Percentiles rank a stretch among this genome's conserved stretches.
Conservation (phyloP, 2,888 invertebrate species). For the Ornithoptera priamus region DNA sequence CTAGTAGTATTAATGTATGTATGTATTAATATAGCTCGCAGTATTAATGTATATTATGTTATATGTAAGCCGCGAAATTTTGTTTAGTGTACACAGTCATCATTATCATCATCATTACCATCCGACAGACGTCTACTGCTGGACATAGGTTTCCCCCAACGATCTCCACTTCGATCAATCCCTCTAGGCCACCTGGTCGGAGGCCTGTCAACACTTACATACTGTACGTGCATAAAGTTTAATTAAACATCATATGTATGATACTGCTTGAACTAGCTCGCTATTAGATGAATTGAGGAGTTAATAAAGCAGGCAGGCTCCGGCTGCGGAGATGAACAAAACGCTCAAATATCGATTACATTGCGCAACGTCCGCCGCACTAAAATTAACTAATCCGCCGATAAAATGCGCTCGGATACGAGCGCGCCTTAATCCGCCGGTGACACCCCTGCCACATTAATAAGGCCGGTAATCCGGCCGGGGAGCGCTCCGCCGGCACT, state of each 20-base stretch:
- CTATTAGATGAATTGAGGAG: constrained; percentile 6
- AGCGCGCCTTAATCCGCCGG: constrained; percentile 18
- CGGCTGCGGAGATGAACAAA: constrained; percentile 6
- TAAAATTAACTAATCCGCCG: constrained; percentile 28
- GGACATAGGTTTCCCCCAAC: too few species aligned
- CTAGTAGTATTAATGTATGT: too few species aligned
- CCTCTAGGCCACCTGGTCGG: too few species aligned
- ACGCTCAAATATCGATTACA: constrained; percentile 8
- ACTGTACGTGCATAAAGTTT: too few species aligned
- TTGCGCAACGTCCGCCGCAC: constrained; percentile 21
- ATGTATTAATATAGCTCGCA: too few species aligned
- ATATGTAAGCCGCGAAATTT: too few species aligned
- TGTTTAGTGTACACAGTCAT: too few species aligned
- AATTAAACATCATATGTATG: background rate
- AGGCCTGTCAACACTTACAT: too few species aligned
- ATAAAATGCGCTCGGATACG: constrained; percentile 27
- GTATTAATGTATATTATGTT: too few species aligned
- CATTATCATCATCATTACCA: too few species aligned
- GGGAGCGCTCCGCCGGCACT: background rate
- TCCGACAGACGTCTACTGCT: too few species aligned
- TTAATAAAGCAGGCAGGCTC: constrained; percentile 9
- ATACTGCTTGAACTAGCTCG: constrained; percentile 4
- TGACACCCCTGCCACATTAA: constrained; percentile 25
- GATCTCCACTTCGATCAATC: too few species aligned
- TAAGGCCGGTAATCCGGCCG: constrained; percentile 21